phyloP scores from a whole-genome alignment of 37 sponge, comb jelly and placozoan genomes.

The Geodia barretti region DNA sequence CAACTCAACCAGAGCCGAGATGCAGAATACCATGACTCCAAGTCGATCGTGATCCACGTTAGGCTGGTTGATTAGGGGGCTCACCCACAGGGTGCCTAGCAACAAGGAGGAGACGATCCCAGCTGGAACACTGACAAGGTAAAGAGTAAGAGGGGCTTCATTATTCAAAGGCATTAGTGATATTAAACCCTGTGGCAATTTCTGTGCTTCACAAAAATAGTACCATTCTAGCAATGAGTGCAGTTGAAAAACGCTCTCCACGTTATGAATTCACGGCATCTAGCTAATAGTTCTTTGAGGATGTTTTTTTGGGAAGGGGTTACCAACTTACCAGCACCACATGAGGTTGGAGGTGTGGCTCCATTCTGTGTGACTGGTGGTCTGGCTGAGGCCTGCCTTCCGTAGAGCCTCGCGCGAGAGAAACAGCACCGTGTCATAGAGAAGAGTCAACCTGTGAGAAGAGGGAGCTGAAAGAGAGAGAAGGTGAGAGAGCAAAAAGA shows the following conservation, averaged over 20 bases:
- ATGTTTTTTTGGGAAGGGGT: too few relatives aligned
- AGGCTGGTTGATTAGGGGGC: constrained; percentile 76
- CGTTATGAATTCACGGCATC: not conserved
- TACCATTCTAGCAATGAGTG: too few relatives aligned
- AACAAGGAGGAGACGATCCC: constrained; percentile 37
- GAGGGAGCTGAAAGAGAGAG: not conserved
- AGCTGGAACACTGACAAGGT: constrained; percentile 1
- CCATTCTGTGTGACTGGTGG: constrained; percentile 52
- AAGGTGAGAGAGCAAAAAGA: not conserved
- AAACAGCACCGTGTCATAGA: constrained; percentile 85
- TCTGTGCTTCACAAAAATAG: too few relatives aligned
- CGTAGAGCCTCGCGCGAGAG: constrained; percentile 88
- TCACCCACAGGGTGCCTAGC: constrained; percentile 64
- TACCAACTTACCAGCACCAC: constrained; percentile 73
- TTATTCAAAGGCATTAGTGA: too few relatives aligned
- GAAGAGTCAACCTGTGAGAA: constrained; percentile 69
- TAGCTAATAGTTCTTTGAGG: not conserved
- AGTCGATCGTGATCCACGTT: constrained; percentile 39
- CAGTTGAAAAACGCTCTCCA: not conserved
- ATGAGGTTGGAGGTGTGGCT: constrained; percentile 62
- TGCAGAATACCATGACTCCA: constrained; percentile 73
- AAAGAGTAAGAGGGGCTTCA: not conserved
- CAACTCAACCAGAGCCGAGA: constrained; percentile 78
- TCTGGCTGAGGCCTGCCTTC: constrained; percentile 77
- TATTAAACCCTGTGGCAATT: too few relatives aligned